phyloP scores from a whole-genome alignment of 2,888 invertebrate genomes.

The Panorpa germanica region DNA sequence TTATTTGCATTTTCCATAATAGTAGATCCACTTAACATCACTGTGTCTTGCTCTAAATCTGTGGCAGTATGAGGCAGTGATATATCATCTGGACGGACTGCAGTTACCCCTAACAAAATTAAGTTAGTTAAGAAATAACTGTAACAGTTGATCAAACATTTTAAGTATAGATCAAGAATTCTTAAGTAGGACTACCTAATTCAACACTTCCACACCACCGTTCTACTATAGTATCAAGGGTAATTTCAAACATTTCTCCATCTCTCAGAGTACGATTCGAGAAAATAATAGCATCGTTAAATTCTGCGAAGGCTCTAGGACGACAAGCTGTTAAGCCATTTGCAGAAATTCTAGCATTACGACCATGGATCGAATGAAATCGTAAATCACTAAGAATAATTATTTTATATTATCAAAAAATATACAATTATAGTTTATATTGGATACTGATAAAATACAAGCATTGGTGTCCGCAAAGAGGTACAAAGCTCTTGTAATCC shows the following conservation, averaged over 20 bases:
- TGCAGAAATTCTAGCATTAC: conserved; percentile 70
- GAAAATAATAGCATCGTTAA: conserved; percentile 86
- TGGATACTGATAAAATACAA: no score
- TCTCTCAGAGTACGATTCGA: conserved; percentile 74
- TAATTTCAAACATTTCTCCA: conserved; percentile 82
- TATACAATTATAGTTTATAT: no score
- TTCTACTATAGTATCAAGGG: conserved; percentile 78
- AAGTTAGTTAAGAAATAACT: conserved; percentile 4
- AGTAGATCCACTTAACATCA: conserved; percentile 81
- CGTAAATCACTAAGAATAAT: conserved; percentile 52
- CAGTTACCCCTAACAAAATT: conserved; percentile 48
- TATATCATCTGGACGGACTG: conserved; percentile 77
- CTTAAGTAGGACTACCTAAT: conserved; percentile 33
- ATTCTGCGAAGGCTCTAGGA: conserved; percentile 76
- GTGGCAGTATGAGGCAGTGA: conserved; percentile 80
- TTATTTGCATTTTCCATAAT: conserved; percentile 83
- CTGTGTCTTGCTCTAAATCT: conserved; percentile 78
- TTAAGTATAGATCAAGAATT: no score
- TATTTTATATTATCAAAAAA: no score
- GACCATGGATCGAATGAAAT: conserved; percentile 79
- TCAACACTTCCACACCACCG: conserved; percentile 89
- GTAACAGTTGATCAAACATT: conserved; percentile 11
- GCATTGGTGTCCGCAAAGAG: no score
- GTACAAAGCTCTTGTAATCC: no score
- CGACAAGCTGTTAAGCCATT: conserved; percentile 71